phyloP scores from a whole-genome alignment of 2,888 invertebrate genomes.

The Scaptomyza caliginosa region DNA sequence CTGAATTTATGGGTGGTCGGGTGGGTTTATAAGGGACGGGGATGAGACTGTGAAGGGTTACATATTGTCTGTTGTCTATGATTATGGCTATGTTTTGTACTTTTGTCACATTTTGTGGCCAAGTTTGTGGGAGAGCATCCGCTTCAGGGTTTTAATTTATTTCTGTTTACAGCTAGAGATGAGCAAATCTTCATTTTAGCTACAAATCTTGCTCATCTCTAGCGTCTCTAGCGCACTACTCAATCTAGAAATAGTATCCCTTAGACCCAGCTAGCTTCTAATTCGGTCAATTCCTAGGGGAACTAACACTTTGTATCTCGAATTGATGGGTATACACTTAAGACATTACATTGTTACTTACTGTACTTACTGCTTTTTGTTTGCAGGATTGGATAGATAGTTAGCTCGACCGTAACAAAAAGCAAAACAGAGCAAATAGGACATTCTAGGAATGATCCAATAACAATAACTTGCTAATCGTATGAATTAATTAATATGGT shows the following conservation, averaged over 20 bases:
- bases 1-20: slow-evolving; percentile 30
- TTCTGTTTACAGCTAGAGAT: slow-evolving; percentile 20
- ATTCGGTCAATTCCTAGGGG: slow-evolving; percentile 18
- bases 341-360: slow-evolving; percentile 39
- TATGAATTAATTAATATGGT: slow-evolving; percentile 15
- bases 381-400: slow-evolving; percentile 13
- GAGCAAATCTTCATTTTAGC: slow-evolving; percentile 7
- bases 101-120: slow-evolving; percentile 45
- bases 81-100: slow-evolving; percentile 28
- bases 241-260: slow-evolving; percentile 9
- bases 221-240: slow-evolving; percentile 7
- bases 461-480: slow-evolving; percentile 42
- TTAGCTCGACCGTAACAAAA: slow-evolving; percentile 43
- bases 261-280: slow-evolving; percentile 13
- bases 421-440: slow-evolving; percentile 36
- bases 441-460: slow-evolving; percentile 62
- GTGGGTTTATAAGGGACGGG: not conserved
- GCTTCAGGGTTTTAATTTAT: not conserved
- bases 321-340: slow-evolving; percentile 2
- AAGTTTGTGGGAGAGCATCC: slow-evolving; percentile 13
- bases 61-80: slow-evolving; percentile 29
- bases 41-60: slow-evolving; percentile 1
- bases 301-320: slow-evolving; percentile 30
- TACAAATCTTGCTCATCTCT: slow-evolving; percentile 12
- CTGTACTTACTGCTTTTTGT: slow-evolving; percentile 51